Evolutionary conservation across 2,113 vertebrate species (phyloP).

Genomic region (Romanogobio albipinnatus): DNA sequence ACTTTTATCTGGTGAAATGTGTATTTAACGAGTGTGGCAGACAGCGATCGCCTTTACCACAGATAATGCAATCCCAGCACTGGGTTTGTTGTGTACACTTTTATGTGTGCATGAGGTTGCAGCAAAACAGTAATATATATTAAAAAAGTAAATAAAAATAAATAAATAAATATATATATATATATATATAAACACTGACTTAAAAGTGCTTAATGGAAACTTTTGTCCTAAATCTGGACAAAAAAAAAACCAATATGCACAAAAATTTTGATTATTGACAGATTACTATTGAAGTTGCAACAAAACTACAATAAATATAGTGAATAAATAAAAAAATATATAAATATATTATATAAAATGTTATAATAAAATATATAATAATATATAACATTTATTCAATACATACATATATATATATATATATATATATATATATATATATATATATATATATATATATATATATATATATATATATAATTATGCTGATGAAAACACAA

Average conservation of each 20-base stretch:
- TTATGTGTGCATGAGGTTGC: background rate
- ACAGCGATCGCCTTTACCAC: conserved; percentile 13
- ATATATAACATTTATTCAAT: background rate
- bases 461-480: background rate
- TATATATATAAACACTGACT: no score
- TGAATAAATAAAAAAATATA: background rate
- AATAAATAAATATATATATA: no score
- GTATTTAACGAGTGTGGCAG: conserved; percentile 35
- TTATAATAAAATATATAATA: background rate
- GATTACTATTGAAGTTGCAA: background rate
- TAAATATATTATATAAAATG: background rate
- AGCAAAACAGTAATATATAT: background rate
- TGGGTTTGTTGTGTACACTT: background rate
- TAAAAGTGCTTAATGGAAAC: no score
- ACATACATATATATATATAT: background rate
- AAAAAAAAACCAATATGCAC: no score
- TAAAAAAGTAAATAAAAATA: background rate
- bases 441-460: background rate
- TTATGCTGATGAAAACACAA: background rate
- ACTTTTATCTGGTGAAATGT: conserved; percentile 31
- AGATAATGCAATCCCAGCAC: background rate
- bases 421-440: background rate
- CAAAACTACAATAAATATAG: background rate
- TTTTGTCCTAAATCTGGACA: no score
- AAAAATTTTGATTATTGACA: background rate